Conservation (phyloP, 2,113 vertebrate genomes). For the Aythya baeri region DNA sequence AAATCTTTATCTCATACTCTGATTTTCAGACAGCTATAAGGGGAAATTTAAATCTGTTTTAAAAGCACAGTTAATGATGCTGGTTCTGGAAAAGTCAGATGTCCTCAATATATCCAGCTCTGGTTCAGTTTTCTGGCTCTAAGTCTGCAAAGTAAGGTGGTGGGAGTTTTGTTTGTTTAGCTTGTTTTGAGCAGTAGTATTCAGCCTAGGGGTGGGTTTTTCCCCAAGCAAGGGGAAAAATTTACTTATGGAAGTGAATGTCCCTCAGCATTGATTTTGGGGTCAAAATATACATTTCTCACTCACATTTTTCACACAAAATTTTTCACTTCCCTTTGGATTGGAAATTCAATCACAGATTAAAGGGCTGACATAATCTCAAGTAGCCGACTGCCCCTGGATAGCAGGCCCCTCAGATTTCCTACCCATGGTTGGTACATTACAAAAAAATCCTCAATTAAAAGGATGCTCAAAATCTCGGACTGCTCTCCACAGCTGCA, state of each 20-base stretch:
- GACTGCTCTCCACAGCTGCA: not conserved
- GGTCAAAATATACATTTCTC: not conserved
- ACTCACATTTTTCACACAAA: not conserved
- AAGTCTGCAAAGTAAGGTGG: not conserved
- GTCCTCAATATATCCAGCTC: not conserved
- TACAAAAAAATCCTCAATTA: not conserved
- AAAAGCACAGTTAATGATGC: constrained; percentile 22
- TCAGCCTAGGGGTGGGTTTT: not conserved
- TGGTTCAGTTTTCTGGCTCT: not conserved
- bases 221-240: not conserved
- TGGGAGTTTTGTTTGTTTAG: not conserved
- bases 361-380: not conserved
- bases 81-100: not conserved
- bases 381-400: no score
- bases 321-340: not conserved
- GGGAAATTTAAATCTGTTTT: not conserved
- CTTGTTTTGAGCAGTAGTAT: not conserved
- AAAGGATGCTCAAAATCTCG: not conserved
- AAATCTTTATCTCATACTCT: not conserved
- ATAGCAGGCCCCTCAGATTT: not conserved
- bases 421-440: no score
- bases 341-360: not conserved
- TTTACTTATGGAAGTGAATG: not conserved
- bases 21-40: not conserved
- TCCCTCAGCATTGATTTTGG: not conserved